phyloP scores from a whole-genome alignment of 2,113 vertebrate genomes.

The Cisticola juncidis region DNA sequence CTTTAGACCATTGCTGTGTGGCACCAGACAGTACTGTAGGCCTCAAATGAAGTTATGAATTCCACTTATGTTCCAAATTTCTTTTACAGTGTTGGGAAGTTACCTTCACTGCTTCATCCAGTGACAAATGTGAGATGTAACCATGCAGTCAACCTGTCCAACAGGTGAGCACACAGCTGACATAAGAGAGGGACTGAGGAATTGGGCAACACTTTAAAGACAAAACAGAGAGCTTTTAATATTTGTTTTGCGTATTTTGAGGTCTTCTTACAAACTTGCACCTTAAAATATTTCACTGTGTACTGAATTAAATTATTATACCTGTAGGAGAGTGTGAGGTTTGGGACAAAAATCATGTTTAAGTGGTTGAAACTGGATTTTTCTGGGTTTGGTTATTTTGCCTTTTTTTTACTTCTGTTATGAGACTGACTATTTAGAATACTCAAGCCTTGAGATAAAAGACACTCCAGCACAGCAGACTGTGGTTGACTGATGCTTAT shows the following conservation, averaged over 20 bases:
- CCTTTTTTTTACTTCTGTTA: neutral
- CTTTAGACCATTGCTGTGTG: neutral
- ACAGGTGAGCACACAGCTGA: neutral
- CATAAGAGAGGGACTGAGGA: neutral
- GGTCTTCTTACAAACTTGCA: neutral
- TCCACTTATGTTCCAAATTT: neutral
- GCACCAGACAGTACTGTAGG: neutral
- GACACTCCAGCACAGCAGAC: neutral
- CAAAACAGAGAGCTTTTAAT: neutral
- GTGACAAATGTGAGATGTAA: neutral
- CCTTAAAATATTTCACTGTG: neutral
- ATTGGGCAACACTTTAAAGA: neutral
- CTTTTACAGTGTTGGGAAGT: neutral
- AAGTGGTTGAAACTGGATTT: neutral
- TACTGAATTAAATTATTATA: neutral
- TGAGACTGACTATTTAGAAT: neutral
- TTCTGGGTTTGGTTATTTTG: neutral
- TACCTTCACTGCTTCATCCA: neutral
- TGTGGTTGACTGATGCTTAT: neutral
- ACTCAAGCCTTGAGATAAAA: neutral
- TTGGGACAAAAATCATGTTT: neutral
- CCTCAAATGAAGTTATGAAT: conserved; percentile 35
- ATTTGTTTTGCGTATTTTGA: neutral
- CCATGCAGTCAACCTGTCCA: neutral
- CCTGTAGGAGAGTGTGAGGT: neutral